phyloP scores from a whole-genome alignment of 2,888 invertebrate genomes.

The Baronia brevicornis region DNA sequence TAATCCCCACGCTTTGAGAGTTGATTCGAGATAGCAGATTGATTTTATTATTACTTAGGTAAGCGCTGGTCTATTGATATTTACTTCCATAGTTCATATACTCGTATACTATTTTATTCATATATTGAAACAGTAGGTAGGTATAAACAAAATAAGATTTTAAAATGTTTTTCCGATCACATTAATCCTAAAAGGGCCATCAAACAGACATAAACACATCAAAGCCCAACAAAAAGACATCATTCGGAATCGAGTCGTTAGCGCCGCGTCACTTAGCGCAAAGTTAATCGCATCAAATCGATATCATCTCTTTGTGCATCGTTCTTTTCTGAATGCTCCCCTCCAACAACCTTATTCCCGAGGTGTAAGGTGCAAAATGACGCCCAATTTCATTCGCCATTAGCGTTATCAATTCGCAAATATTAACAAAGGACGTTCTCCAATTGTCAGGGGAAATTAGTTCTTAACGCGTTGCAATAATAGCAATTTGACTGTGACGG shows the following conservation, averaged over 20 bases:
- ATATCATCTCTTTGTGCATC: slow-evolving; percentile 68
- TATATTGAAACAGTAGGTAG: no score
- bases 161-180: no score
- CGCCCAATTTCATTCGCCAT: background rate
- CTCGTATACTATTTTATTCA: no score
- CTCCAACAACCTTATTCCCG: slow-evolving; percentile 19
- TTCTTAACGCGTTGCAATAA: slow-evolving; percentile 29
- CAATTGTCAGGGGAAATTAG: slow-evolving; percentile 27
- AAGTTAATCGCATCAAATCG: slow-evolving; percentile 66
- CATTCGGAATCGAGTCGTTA: slow-evolving; percentile 59
- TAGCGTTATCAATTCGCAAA: slow-evolving; percentile 61
- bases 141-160: no score
- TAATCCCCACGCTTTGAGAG: no score
- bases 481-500: no score
- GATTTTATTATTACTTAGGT: no score
- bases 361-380: slow-evolving; percentile 17
- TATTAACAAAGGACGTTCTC: slow-evolving; percentile 54
- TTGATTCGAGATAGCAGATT: no score
- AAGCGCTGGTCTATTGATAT: no score
- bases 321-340: slow-evolving; percentile 34
- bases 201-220: slow-evolving; percentile 27
- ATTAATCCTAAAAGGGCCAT: slow-evolving; percentile 21
- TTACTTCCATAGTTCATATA: no score
- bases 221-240: slow-evolving; percentile 26
- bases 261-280: slow-evolving; percentile 61